Conservation (phyloP, 2,797 vertebrate species). For the Chaetodon trifasciatus region DNA sequence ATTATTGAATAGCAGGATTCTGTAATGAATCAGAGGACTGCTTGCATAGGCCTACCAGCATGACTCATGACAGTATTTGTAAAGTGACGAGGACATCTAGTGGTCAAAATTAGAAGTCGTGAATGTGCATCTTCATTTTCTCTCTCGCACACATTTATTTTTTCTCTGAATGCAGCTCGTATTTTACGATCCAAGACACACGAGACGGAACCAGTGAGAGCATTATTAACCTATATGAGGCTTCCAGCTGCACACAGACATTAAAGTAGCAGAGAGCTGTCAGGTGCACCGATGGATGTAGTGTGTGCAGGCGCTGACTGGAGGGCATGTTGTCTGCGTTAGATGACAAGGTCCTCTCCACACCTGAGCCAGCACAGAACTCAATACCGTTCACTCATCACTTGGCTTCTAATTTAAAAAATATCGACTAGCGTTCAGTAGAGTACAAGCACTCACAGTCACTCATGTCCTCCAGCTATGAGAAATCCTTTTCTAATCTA, state of each 20-base stretch:
- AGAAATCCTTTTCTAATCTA: constrained; percentile 42
- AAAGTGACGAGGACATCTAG: constrained; percentile 81
- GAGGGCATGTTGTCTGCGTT: constrained; percentile 51
- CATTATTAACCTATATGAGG: constrained; percentile 32
- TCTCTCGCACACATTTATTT: neutral
- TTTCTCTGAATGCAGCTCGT: neutral
- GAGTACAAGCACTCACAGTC: constrained; percentile 23
- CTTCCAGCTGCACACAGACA: constrained; percentile 43
- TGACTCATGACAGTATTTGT: constrained; percentile 42
- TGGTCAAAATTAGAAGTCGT: constrained; percentile 67
- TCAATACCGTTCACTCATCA: constrained; percentile 47
- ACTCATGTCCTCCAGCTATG: constrained; percentile 32
- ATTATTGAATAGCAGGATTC: neutral
- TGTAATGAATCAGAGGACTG: neutral
- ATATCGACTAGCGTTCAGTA: constrained; percentile 41
- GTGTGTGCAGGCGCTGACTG: constrained; percentile 38
- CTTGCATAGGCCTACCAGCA: no score
- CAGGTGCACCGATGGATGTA: constrained; percentile 44
- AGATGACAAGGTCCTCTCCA: constrained; percentile 42
- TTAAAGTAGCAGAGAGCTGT: constrained; percentile 22
- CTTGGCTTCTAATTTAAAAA: constrained; percentile 52
- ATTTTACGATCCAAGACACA: neutral
- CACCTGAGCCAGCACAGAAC: constrained; percentile 66
- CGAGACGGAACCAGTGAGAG: neutral
- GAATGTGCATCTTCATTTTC: neutral